phyloP scores from a whole-genome alignment of 2,888 invertebrate species.

The Drosophila villosipedis region DNA sequence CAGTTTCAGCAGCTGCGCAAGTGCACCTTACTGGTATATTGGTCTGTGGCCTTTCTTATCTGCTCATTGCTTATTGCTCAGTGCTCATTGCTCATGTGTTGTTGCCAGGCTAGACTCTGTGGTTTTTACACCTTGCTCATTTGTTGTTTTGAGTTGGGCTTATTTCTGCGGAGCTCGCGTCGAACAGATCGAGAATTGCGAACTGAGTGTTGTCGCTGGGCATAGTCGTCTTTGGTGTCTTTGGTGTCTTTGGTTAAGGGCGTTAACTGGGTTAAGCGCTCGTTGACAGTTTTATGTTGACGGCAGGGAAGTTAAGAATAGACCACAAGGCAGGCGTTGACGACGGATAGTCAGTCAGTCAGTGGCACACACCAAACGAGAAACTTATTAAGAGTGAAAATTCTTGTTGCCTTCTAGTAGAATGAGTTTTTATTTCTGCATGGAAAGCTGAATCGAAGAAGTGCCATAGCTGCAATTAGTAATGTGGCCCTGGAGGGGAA shows the following conservation, averaged over 20 bases:
- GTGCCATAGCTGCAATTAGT: conserved; percentile 61
- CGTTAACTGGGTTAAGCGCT: conserved; percentile 78
- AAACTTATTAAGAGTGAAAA: conserved; percentile 79
- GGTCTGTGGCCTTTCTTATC: conserved; percentile 63
- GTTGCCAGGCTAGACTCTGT: conserved; percentile 31
- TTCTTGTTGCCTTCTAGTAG: conserved; percentile 54
- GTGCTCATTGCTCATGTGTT: conserved; percentile 29
- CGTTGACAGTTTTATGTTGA: conserved; percentile 76
- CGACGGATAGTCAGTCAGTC: conserved; percentile 61
- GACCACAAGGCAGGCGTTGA: conserved; percentile 54
- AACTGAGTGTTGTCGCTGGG: conserved; percentile 11
- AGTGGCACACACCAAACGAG: conserved; percentile 75
- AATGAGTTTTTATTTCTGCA: conserved; percentile 63
- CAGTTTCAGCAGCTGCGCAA: conserved; percentile 36
- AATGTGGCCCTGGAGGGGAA: conserved; percentile 37
- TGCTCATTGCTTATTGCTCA: conserved; percentile 68
- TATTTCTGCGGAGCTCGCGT: conserved; percentile 38
- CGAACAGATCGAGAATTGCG: conserved; percentile 52
- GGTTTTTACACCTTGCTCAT: conserved; percentile 57
- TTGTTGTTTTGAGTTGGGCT: conserved; percentile 19
- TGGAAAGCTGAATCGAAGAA: conserved; percentile 60
- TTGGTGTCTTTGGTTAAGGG: conserved; percentile 61
- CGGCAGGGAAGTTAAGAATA: conserved; percentile 36
- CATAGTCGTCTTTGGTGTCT: conserved; percentile 14
- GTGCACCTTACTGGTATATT: conserved; percentile 55